Evolutionary conservation across 1,140 invertebrate species (phyloP), one percentile per base, ranked within the genome.

Genomic region (Amyelois transitella): DNA sequence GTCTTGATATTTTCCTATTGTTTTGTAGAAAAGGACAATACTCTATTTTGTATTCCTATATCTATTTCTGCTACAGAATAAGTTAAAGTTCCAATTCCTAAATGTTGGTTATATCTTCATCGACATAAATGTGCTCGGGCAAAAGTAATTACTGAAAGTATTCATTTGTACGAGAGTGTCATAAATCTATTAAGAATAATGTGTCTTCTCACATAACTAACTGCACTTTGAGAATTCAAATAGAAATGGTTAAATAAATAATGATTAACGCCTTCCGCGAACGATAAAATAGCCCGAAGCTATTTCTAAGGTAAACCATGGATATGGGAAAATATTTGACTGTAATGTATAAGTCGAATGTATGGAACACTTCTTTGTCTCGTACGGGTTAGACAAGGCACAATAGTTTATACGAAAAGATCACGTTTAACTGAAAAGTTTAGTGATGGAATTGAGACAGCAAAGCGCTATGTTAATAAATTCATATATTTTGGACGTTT

Each of bases 251-350:
- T 45, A 14, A 19, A 45, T 45, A 45, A 45, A 45, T 45, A 38
- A 18, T 45, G 44, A 45, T 45, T 20, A 20, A 45, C n/a, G 7
- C 20, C 44, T 45, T 45, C 44, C 44, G 44, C 19, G 19, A 45
- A 20, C 44, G 17, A 14, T 19, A 20, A 45, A 45, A 45, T 12
- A 20, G 44, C 3, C 44, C 1, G 44, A 45, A 32, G 25, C 8
- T 10, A 10, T n/a, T 32, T 32, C 25, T 24, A 21, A 56, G 20
- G 54, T 50, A 45, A 32, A 50, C 18, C 49, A 47, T 44, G 20
- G 22, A 19, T 43, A 19, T 18, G 28, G 48, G 5, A 17, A 32
- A 12, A 12, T 10, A 32, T 6, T 6, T 10, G 3, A 32, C n/a
- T n/a, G n/a, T n/a, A n/a, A n/a, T n/a, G n/a, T n/a, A n/a, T n/a